These are phyloP conservation scores for Antedon mediterranea DNA, from an alignment of 53 echinoderm and acorn worm species.

Conservation along the genomic window DNA sequence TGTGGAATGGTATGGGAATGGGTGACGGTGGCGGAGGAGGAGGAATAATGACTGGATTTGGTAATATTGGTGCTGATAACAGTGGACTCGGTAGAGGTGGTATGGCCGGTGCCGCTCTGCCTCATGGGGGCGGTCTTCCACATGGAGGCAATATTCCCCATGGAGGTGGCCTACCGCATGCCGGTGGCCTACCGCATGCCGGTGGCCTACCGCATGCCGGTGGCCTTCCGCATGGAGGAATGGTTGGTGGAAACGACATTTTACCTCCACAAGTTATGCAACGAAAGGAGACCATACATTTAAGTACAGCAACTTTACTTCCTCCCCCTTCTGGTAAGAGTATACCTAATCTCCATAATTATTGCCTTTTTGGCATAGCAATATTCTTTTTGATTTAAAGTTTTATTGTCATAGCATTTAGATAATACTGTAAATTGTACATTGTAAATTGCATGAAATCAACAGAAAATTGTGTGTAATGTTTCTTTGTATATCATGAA, in stretches of 20 bases:
- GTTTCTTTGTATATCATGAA: too few relatives aligned
- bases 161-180: not conserved
- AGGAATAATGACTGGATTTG: conserved; percentile 5
- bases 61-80: not conserved
- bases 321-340: conserved; percentile 18
- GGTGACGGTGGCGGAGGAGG: not conserved
- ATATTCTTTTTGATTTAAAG: too few relatives aligned
- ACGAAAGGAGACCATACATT: conserved; percentile 3
- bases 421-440: too few relatives aligned
- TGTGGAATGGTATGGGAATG: conserved; percentile 2
- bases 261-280: conserved; percentile 4
- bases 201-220: not conserved
- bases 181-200: not conserved
- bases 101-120: not conserved
- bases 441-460: too few relatives aligned
- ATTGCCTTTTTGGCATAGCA: too few relatives aligned
- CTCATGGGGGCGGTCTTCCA: not conserved
- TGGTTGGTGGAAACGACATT: not conserved
- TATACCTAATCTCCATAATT: too few relatives aligned
- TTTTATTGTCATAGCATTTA: too few relatives aligned
- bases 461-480: too few relatives aligned
- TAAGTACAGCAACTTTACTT: conserved; percentile 5
- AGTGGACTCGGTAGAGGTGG: not conserved
- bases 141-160: not conserved
- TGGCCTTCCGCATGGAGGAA: not conserved